These are phyloP conservation scores for Spodoptera littoralis DNA, from an alignment of 2,888 invertebrate species.

Conservation along the genomic window DNA sequence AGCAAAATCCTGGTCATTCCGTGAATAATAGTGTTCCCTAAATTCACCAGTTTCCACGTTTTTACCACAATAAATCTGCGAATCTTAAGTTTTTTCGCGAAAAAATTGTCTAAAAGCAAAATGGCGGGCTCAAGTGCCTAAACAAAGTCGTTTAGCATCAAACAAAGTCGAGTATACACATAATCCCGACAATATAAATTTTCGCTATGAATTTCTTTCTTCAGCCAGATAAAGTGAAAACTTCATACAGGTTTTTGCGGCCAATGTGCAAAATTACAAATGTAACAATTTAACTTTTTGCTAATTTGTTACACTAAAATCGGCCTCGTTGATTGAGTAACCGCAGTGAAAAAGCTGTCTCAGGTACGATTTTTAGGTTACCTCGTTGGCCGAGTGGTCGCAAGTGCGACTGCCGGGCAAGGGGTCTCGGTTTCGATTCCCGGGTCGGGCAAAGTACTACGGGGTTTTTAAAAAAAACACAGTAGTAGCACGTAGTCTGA, in stretches of 20 bases:
- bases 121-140: constrained; percentile 68
- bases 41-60: constrained; percentile 23
- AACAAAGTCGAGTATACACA: constrained; percentile 56
- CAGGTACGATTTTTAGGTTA: too few species aligned
- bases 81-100: constrained; percentile 30
- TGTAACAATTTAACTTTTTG: background rate
- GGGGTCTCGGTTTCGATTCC: too few species aligned
- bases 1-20: constrained; percentile 28
- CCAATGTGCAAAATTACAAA: constrained; percentile 12
- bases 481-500: too few species aligned
- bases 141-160: constrained; percentile 73
- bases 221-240: constrained; percentile 45
- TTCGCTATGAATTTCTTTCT: constrained; percentile 60
- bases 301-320: too few species aligned
- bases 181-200: constrained; percentile 68
- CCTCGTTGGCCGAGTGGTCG: too few species aligned
- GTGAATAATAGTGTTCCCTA: constrained; percentile 43
- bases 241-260: constrained; percentile 44
- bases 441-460: too few species aligned
- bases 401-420: too few species aligned
- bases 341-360: too few species aligned
- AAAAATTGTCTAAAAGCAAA: constrained; percentile 52
- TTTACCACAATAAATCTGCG: constrained; percentile 44
- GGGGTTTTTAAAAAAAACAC: too few species aligned
- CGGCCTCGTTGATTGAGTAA: too few species aligned